A percentile compares a stretch with the other conserved stretches of the same genome.
Conservation (phyloP, 2,888 invertebrate species). For the Belgica antarctica region DNA sequence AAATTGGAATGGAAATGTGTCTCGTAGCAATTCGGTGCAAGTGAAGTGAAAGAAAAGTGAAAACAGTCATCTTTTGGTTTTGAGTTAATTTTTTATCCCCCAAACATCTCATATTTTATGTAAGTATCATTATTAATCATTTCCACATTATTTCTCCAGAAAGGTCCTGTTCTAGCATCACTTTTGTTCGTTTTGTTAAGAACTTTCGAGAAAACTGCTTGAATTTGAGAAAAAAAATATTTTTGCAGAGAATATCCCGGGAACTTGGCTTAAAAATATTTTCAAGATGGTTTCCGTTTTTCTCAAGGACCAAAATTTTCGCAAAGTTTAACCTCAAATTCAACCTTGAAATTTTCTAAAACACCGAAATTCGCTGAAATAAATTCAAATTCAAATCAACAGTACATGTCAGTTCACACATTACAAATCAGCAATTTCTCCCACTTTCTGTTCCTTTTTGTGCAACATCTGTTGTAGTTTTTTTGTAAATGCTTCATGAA, state of each 20-base stretch:
- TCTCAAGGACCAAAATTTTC: too few relatives aligned
- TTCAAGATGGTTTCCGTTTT: not conserved
- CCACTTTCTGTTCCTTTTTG: too few relatives aligned
- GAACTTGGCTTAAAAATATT: not conserved
- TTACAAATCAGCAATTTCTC: too few relatives aligned
- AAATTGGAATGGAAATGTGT: not conserved
- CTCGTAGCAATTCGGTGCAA: not conserved
- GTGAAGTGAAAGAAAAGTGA: slow-evolving; percentile 12
- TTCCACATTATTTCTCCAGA: not conserved
- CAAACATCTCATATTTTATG: slow-evolving; percentile 7
- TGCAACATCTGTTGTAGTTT: too few relatives aligned
- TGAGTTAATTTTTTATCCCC: not conserved
- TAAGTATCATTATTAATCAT: slow-evolving; percentile 24
- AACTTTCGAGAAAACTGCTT: not conserved
- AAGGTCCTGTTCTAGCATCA: too few relatives aligned
- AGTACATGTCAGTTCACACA: too few relatives aligned
- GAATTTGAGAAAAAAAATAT: not conserved
- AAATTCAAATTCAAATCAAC: too few relatives aligned
- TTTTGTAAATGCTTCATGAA: too few relatives aligned
- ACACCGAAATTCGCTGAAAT: too few relatives aligned
- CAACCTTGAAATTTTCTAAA: too few relatives aligned
- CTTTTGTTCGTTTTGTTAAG: not conserved
- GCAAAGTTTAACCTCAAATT: too few relatives aligned
- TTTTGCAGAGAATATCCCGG: too few relatives aligned
- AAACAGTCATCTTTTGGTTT: not conserved